Evolutionary conservation across 2,888 invertebrate genomes (phyloP).

Genomic region (Acanthosepion esculentum): DNA sequence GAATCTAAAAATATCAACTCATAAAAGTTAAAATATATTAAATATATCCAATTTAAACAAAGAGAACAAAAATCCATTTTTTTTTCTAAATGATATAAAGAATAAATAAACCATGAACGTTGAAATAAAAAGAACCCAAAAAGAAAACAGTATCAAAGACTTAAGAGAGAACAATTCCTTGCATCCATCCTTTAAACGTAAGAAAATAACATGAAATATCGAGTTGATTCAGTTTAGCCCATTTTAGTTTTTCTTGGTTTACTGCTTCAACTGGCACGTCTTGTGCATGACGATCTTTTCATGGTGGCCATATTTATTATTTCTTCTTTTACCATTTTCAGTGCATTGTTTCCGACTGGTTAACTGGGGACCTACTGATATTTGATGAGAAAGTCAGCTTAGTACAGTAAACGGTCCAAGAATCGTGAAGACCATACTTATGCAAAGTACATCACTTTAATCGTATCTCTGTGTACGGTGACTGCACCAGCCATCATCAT

Average conservation of each 20-base stretch:
- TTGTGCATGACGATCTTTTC: background rate
- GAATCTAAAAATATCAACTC: no score
- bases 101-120: background rate
- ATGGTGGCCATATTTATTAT: background rate
- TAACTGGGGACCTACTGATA: slow-evolving; percentile 33
- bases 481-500: slow-evolving; percentile 98
- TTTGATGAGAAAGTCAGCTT: slow-evolving; percentile 33
- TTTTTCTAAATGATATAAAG: no score
- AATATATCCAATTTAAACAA: no score
- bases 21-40: no score
- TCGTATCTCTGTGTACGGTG: slow-evolving; percentile 98
- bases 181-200: background rate
- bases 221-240: background rate
- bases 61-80: no score
- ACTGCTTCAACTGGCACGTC: background rate
- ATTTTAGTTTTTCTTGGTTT: background rate
- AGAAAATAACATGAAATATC: background rate
- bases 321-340: background rate
- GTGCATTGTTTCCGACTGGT: slow-evolving; percentile 13
- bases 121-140: background rate
- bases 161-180: background rate
- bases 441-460: slow-evolving; percentile 99
- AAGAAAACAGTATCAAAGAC: background rate
- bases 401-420: slow-evolving; percentile 33
- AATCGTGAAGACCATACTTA: slow-evolving; percentile 73